These are phyloP conservation scores for Sebastes taczanowskii DNA, from an alignment of 2,797 vertebrate species.

Conservation along the genomic window DNA sequence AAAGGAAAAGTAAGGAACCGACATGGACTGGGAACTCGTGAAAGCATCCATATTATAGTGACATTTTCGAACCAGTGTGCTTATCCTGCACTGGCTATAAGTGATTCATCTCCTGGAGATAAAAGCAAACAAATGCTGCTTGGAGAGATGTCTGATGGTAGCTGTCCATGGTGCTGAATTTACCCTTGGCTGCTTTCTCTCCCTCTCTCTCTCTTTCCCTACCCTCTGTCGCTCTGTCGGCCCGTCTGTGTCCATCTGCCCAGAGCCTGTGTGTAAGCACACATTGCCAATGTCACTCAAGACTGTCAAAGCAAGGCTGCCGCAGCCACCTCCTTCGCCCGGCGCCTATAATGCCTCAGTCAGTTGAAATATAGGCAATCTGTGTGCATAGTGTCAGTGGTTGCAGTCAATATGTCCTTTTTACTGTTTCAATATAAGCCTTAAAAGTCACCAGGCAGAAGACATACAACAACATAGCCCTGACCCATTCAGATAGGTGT, in stretches of 20 bases:
- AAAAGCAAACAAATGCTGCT: constrained; percentile 65
- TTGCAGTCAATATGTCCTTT: constrained; percentile 65
- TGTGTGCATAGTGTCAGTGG: constrained; percentile 47
- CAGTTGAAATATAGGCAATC: constrained; percentile 70
- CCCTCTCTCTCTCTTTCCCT: background rate
- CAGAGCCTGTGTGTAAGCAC: constrained; percentile 47
- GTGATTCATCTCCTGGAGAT: constrained; percentile 62
- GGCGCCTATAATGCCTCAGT: constrained; percentile 42
- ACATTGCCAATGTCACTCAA: constrained; percentile 61
- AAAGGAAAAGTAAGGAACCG: background rate
- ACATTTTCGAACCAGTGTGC: constrained; percentile 41
- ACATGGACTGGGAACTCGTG: background rate
- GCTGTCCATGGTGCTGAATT: constrained; percentile 65
- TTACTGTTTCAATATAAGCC: constrained; percentile 63
- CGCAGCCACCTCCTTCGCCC: constrained; percentile 18
- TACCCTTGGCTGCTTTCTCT: constrained; percentile 31
- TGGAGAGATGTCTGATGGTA: constrained; percentile 45
- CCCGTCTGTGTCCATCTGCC: constrained; percentile 56
- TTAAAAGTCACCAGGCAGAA: constrained; percentile 50
- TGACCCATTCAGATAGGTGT: constrained; percentile 64
- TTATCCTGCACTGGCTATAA: constrained; percentile 27
- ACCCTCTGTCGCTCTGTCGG: constrained; percentile 11
- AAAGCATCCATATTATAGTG: constrained; percentile 16
- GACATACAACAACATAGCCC: constrained; percentile 57
- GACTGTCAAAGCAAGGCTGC: constrained; percentile 55